Base-by-base conservation (phyloP, 1,140 invertebrate genomes). In the Diorhabda sublineata region DNA sequence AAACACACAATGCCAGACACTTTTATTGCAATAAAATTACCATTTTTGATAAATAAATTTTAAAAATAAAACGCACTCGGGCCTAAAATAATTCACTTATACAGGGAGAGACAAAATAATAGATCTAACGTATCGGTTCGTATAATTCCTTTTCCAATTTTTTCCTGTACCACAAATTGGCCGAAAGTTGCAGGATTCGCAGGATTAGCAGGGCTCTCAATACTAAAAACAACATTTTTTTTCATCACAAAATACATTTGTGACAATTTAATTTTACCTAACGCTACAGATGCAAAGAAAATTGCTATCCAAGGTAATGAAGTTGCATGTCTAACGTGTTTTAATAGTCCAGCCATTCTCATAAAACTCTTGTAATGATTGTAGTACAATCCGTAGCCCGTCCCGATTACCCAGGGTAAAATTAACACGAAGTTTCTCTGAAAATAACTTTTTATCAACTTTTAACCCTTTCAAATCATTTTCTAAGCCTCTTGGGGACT, bases 81-180 rank as follows among this genome's bases (percentile, higher is more conserved):
- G 26, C 26, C 26, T 26, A 26, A 26, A 26, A 26, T 26, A 26
- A 26, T 26, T 26, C 26, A 26, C 26, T 26, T 26, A 26, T 26
- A 26, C 26, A 1, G 26, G 26, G 26, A 26, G 26, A 26, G 26
- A 26, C 26, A 26, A 26, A 26, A 26, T 26, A 26, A 26, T 26
- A 26, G 26, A 26, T 26, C 26, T 26, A 26, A 26, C 26, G 26
- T 26, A 26, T 26, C 26, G 71, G 63, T 61, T 71, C 58, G 26
- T 74, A 75, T 42, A 74, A 57, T 68, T 76, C 73, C 65, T 76
- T 71, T 67, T 71, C 71, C 57, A 75, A 58, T 67, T 74, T 75
- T 56, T 69, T 75, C 59, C 70, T 61, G 60, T 73, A 76, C 73
- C 75, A 76, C 8, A 76, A 66, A 45, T 76, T 71, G 59, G 71